Evolutionary conservation across 2,888 invertebrate species (phyloP), one percentile per base, ranked within the genome.

Genomic region (Tachina lurida): DNA sequence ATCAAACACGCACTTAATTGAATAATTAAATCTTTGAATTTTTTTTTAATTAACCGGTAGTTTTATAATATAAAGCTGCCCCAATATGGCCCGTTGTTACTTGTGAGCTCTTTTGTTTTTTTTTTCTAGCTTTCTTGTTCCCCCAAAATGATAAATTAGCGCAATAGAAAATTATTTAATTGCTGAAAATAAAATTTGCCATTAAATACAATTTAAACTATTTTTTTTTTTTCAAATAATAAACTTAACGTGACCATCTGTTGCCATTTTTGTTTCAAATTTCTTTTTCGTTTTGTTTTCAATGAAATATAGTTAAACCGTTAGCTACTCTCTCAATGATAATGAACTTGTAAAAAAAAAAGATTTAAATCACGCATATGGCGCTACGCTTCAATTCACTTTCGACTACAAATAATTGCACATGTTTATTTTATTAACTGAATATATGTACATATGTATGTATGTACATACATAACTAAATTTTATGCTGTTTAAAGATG

Each of bases 351-450:
- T 65, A 73, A 65, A 58, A 65, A 73, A 65, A 58, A 65, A 58
- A 84, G 75, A 79, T 86, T 83, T 86, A 60, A 83, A 86, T 86
- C 85, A 86, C 85, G 83, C 83, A 86, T 75, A 83, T 83, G 68
- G 77, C 75, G 78, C 58, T 86, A 79, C 71, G 83, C 85, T 83
- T 86, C 83, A 83, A 86, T 86, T 83, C 85, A 79, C 75, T 83
- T 83, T 86, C 79, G 75, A 83, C 68, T 79, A 77, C 79, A 83
- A 71, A 83, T 76, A 86, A 83, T 83, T 79, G 83, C 60, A 82
- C 68, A 75, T 78, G 82, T 82, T 71, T 60, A 70, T 52, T 52
- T 65, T 65, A 17, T n/a, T 68, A 74, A 63, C 71, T 19, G 47
- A 71, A 81, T 73, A 49, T 19, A 10, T 3, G n/a, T n/a, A n/a